Evolutionary conservation across 2,888 invertebrate genomes (phyloP), one percentile per base, ranked within the genome.

Genomic region (Perdita meconis): DNA sequence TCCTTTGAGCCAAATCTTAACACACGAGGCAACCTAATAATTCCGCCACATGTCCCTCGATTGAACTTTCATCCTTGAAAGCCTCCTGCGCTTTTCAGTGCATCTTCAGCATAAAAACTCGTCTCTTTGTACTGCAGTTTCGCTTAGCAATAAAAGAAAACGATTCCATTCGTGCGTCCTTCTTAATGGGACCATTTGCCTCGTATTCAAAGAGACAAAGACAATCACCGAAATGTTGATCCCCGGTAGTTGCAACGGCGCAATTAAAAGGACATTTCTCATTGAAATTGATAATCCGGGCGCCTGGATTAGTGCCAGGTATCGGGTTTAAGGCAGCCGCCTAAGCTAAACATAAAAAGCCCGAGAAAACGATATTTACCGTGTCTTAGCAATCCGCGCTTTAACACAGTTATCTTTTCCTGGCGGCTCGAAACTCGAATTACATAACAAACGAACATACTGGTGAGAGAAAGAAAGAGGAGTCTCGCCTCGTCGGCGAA

Each of bases 271-370:
- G 12, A 42, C 34, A 79, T 69, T 74, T 51, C 50, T 78, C 61
- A 30, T 78, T 65, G 72, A 63, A 64, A 72, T 67, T 67, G 70
- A 70, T 81, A 78, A 75, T 51, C 44, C 34, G 40, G 55, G 56
- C 42, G 44, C 16, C 53, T 84, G 84, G 69, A 71, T 65, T 47
- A 67, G 10, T 60, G 78, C 78, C 83, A 83, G 61, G 50, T 69
- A 67, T 66, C 24, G 78, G 34, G 59, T 83, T 73, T 65, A 61
- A 80, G 59, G 30, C 13, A 34, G 16, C 47, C 38, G 47, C 6
- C 12, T 24, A 38, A 6, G 36, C 19, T 50, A 13, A 26, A 56
- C 56, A 65, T 22, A 67, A 81, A 76, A 82, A 69, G 51, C 55
- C 60, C 6, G 26, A n/a, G 22, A 64, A 30, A n/a, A 51, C 53